phyloP scores from a whole-genome alignment of 2,797 vertebrate genomes.

The Microctenopoma lineatum region DNA sequence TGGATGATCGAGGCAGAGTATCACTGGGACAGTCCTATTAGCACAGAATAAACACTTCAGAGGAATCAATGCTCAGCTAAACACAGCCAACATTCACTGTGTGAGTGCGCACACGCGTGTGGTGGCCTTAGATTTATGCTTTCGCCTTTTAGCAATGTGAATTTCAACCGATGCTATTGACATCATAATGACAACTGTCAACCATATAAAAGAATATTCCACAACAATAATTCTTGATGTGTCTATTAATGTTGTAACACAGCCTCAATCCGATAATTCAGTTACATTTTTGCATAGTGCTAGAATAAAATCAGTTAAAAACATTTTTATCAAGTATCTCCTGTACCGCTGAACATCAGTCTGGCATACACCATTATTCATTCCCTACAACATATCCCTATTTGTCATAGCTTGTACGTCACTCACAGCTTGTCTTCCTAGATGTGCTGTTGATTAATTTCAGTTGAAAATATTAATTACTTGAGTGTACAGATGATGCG shows the following conservation, averaged over 20 bases:
- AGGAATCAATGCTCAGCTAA: conserved; percentile 72
- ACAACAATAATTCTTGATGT: conserved; percentile 4
- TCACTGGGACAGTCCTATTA: conserved; percentile 68
- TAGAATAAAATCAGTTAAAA: no score
- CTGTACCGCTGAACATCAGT: background rate
- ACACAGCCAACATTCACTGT: conserved; percentile 48
- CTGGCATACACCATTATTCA: background rate
- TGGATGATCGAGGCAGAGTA: conserved; percentile 52
- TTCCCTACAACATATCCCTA: background rate
- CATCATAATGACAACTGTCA: conserved; percentile 41
- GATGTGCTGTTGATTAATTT: conserved; percentile 7
- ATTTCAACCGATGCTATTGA: conserved; percentile 34
- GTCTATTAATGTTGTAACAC: background rate
- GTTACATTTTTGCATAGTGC: background rate
- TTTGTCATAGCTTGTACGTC: background rate
- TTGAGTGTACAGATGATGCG: background rate
- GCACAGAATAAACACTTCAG: conserved; percentile 69
- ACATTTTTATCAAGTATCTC: background rate
- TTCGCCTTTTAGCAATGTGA: conserved; percentile 16
- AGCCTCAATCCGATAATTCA: background rate
- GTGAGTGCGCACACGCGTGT: background rate
- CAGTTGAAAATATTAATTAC: background rate
- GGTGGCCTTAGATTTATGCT: conserved; percentile 14
- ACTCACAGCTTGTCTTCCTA: background rate
- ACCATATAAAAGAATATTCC: conserved; percentile 21